Conservation (phyloP, 1,140 invertebrate genomes). For the Galendromus occidentalis region DNA sequence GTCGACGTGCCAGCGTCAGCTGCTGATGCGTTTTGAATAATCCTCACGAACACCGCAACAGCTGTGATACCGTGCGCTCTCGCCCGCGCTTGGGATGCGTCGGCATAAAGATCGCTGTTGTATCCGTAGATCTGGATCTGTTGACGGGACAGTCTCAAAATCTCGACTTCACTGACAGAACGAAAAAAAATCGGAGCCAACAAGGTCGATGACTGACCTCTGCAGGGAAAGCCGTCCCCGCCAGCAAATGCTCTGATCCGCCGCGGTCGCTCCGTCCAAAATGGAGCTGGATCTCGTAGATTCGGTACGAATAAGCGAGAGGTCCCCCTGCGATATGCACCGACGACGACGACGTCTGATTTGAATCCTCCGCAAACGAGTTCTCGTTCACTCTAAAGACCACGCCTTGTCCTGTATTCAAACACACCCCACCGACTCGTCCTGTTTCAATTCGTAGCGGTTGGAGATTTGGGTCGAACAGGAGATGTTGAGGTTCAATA, state of each 20-base stretch:
- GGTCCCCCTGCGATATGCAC: not conserved
- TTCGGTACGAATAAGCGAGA: not conserved
- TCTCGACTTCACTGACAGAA: too few relatives aligned
- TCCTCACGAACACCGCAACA: slow-evolving; percentile 66
- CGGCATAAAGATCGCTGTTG: slow-evolving; percentile 76
- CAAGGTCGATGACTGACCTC: slow-evolving; percentile 47
- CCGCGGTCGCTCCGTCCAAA: slow-evolving; percentile 10
- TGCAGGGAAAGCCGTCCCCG: slow-evolving; percentile 71
- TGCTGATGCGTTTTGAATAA: not conserved
- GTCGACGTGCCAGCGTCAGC: slow-evolving; percentile 25
- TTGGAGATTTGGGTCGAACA: not conserved
- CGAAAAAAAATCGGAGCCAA: too few relatives aligned
- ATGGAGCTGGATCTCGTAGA: slow-evolving; percentile 8
- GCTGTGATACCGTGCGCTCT: slow-evolving; percentile 60
- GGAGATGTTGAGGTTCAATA: slow-evolving; percentile 60
- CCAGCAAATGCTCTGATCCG: slow-evolving; percentile 75
- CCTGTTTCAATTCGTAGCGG: not conserved
- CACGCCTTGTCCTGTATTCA: slow-evolving; percentile 76
- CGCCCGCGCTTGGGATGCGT: slow-evolving; percentile 66
- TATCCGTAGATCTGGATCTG: slow-evolving; percentile 85
- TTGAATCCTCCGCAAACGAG: not conserved
- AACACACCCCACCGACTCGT: slow-evolving; percentile 13
- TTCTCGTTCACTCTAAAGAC: slow-evolving; percentile 55
- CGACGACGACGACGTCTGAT: not conserved
- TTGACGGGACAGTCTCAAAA: slow-evolving; percentile 27